Evolutionary conservation across 2,797 vertebrate genomes (phyloP), one percentile per base, ranked within the genome.

Genomic region (Amazona finschi): DNA sequence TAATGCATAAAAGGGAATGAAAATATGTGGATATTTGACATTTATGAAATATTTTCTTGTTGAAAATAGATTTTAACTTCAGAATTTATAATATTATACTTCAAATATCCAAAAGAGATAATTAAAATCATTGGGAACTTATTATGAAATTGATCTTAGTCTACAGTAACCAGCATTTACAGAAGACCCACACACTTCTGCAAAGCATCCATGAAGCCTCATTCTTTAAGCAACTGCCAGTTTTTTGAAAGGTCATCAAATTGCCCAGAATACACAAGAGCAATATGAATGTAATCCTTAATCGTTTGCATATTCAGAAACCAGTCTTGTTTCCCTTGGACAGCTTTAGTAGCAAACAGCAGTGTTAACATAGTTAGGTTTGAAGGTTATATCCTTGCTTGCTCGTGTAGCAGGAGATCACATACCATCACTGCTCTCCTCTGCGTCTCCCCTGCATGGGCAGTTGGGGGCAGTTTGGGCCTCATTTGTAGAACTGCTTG

Each of bases 251-350:
- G 84, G 50, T 11, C 85, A 60, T 33, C 15, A 12, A 46, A 31
- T 47, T 75, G 61, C 33, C 24, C 52, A 41, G 74, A 87, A 78
- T 47, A 36, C 50, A 19, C 22, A 78, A 33, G 12, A 79, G 31
- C 62, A 75, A 28, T 3, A 0, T 47, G 36, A 94, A 69, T 38
- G 14, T n/a, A 66, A 60, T 55, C 12, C 43, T 62, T 77, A 58
- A 78, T 80, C 6, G 4, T 87, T 69, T 89, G 55, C 84, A 80
- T 78, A 57, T 71, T 90, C 70, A 85, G 50, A 95, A 94, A 79
- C 91, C 80, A 91, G 31, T 88, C 38, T 84, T 50, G 49, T 43
- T 94, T 94, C 73, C 64, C 41, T 53, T 58, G 52, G 58, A 73
- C 41, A 61, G 72, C 78, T 74, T 82, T 50, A 77, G 89, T 15